A percentile compares a stretch with the other conserved stretches of the same genome.
Conservation (phyloP, 2,797 vertebrate species). For the Galagoides demidoff region DNA sequence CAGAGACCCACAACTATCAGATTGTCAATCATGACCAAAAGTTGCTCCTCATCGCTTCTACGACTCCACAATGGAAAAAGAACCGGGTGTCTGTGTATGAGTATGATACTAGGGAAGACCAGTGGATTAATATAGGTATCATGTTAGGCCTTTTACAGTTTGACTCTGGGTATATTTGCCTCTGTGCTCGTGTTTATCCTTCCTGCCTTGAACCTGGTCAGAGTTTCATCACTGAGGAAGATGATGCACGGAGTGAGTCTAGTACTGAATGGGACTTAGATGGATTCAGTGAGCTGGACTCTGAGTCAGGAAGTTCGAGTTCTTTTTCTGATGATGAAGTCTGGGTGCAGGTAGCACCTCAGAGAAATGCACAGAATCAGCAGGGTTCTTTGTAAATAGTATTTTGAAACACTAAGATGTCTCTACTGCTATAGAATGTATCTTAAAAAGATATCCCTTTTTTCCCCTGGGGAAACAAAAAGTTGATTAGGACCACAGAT, state of each 20-base stretch:
- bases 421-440: slow-evolving; percentile 64
- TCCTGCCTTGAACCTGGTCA: slow-evolving; percentile 91
- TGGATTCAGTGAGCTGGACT: slow-evolving; percentile 92
- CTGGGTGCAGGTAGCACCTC: slow-evolving; percentile 80
- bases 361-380: slow-evolving; percentile 73
- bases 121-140: slow-evolving; percentile 91
- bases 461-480: slow-evolving; percentile 42
- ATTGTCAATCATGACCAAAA: slow-evolving; percentile 91
- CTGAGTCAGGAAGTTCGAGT: slow-evolving; percentile 93
- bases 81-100: slow-evolving; percentile 93
- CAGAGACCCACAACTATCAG: slow-evolving; percentile 92
- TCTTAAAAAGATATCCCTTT: slow-evolving; percentile 41
- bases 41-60: slow-evolving; percentile 92
- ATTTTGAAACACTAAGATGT: slow-evolving; percentile 56
- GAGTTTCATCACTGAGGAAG: slow-evolving; percentile 91
- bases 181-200: slow-evolving; percentile 92
- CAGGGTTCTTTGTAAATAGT: slow-evolving; percentile 81
- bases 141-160: slow-evolving; percentile 90
- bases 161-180: slow-evolving; percentile 91
- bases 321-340: slow-evolving; percentile 93
- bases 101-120: slow-evolving; percentile 90
- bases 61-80: slow-evolving; percentile 92
- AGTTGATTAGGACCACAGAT: slow-evolving; percentile 47
- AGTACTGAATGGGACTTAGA: slow-evolving; percentile 95
- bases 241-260: slow-evolving; percentile 93